Percentiles rank a stretch among this genome's conserved stretches.
Evolutionary conservation across 2,113 vertebrate genomes (phyloP).

Genomic region (Seriola dumerili): DNA sequence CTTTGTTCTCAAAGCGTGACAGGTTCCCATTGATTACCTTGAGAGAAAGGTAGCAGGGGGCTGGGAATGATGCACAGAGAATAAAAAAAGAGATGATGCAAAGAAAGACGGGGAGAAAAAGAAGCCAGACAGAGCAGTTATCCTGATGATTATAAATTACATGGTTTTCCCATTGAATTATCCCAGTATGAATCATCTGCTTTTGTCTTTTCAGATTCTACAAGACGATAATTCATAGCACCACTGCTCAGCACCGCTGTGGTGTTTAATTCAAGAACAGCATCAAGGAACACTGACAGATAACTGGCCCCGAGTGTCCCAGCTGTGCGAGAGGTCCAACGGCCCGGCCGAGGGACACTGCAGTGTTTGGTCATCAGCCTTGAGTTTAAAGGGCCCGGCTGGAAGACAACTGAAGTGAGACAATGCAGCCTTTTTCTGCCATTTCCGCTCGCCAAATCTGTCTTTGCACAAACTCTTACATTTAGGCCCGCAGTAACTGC

Average conservation of each 20-base stretch:
- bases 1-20: constrained; percentile 57
- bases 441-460: constrained; percentile 21
- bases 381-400: constrained; percentile 57
- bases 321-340: constrained; percentile 59
- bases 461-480: constrained; percentile 39
- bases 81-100: constrained; percentile 37
- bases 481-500: constrained; percentile 18
- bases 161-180: constrained; percentile 1
- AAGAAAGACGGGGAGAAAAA: constrained; percentile 7
- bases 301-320: constrained; percentile 46
- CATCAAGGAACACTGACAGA: constrained; percentile 55
- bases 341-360: constrained; percentile 45
- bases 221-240: constrained; percentile 91
- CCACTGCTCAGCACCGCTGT: constrained; percentile 16
- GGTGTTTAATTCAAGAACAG: constrained; percentile 60
- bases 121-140: constrained; percentile 35
- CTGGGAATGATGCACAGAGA: neutral
- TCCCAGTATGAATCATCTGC: constrained; percentile 56
- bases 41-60: constrained; percentile 21
- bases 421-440: constrained; percentile 52
- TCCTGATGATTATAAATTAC: constrained; percentile 31
- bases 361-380: constrained; percentile 47
- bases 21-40: constrained; percentile 58
- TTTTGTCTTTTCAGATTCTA: constrained; percentile 88
- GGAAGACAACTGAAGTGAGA: constrained; percentile 57